Evolutionary conservation across 2,888 invertebrate species (phyloP), one percentile per base, ranked within the genome.

Genomic region (Alentia gelatinosa): DNA sequence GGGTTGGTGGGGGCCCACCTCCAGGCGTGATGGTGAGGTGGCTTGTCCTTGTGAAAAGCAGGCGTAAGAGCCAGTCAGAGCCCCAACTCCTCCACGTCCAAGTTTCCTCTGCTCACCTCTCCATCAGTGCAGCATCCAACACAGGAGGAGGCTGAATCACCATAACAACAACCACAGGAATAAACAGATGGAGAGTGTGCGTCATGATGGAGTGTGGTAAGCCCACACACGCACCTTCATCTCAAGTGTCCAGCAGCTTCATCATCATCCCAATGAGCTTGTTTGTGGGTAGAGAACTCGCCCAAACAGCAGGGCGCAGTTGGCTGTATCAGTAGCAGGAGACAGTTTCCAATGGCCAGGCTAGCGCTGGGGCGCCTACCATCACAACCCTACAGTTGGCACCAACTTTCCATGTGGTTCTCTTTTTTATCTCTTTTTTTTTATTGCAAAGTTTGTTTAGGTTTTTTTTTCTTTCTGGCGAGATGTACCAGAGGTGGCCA

Each of bases 371-470:
- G 3, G 33, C n/a, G n/a, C n/a, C n/a, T n/a, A n/a, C 68, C 79
- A 79, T 79, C 35, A 35, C 79, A 0, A 15, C 74, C 23, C 79
- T 4, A 79, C 12, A 79, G 37, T 79, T 79, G 79, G 79, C 79
- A 79, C 79, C 79, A 79, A 79, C 37, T 35, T 35, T 15, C 37
- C 79, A 79, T 79, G 39, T 15, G 9, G 19, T 47, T 47, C 19
- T 47, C 19, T 19, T 47, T 47, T 47, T 47, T 47, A 12, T 47
- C n/a, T n/a, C 19, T 4, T 75, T 75, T 15, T 79, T 79, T 37
- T 79, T 79, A 79, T 79, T 79, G 19, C 79, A 79, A 79, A 79
- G 37, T 79, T 74, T 74, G 30, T 74, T 74, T 74, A 74, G 33
- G 26, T 19, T 74, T 33, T 79, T 79, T 79, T 35, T 35, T 7